phyloP scores from a whole-genome alignment of 2,113 vertebrate species.

The Misgurnus anguillicaudatus region DNA sequence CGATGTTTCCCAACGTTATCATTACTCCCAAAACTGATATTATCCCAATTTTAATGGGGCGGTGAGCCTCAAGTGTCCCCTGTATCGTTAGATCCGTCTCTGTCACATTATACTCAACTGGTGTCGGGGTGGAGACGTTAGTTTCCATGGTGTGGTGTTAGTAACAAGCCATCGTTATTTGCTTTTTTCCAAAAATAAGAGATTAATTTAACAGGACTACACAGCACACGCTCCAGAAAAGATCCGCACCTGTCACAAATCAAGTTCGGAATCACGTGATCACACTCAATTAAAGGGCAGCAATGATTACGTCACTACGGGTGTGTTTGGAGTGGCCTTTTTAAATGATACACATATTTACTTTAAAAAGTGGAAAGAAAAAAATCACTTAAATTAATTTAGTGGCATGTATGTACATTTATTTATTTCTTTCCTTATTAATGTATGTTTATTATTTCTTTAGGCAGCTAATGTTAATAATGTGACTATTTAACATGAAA shows the following conservation, averaged over 20 bases:
- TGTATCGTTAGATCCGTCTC: slow-evolving; percentile 58
- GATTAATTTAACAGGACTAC: neutral
- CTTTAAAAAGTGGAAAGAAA: too few relatives aligned
- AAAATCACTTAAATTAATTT: too few relatives aligned
- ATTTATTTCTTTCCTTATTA: too few relatives aligned
- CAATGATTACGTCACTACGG: neutral
- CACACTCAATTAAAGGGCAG: slow-evolving; percentile 1
- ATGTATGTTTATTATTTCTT: too few relatives aligned
- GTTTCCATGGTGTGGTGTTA: slow-evolving; percentile 55
- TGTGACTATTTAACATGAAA: too few relatives aligned
- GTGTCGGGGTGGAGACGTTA: slow-evolving; percentile 57
- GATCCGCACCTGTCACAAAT: slow-evolving; percentile 43
- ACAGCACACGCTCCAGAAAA: neutral
- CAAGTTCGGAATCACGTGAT: slow-evolving; percentile 31
- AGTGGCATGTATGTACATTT: too few relatives aligned
- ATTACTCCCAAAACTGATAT: slow-evolving; percentile 75
- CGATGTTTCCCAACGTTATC: slow-evolving; percentile 79
- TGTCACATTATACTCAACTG: slow-evolving; percentile 52
- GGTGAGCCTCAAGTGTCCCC: slow-evolving; percentile 61
- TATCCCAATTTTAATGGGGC: slow-evolving; percentile 73
- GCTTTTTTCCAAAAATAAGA: slow-evolving; percentile 32
- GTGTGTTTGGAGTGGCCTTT: neutral
- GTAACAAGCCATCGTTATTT: slow-evolving; percentile 1
- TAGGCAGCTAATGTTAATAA: too few relatives aligned
- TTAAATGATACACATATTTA: too few relatives aligned